A percentile compares a stretch with the other conserved stretches of the same genome.
Evolutionary conservation across 2,797 vertebrate species (phyloP).

Genomic region (Rhynchotus rufescens): DNA sequence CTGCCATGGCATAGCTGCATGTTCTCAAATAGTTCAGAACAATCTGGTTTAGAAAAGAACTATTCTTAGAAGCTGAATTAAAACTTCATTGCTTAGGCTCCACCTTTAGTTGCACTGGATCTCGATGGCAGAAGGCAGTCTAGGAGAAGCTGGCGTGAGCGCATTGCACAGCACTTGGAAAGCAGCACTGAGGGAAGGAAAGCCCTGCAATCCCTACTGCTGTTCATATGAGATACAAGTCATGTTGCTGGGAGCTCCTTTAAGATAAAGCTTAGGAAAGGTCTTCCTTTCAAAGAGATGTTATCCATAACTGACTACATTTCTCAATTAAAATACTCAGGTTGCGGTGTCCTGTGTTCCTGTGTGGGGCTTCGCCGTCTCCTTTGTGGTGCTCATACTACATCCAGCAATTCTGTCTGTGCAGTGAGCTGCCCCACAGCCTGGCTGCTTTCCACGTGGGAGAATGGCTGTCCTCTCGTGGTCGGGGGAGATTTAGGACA

Average conservation of each 20-base stretch:
- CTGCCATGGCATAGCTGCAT: neutral
- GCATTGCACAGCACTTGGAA: neutral
- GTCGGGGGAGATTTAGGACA: neutral
- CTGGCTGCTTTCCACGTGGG: neutral
- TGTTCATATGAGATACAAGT: neutral
- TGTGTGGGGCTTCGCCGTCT: neutral
- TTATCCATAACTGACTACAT: neutral
- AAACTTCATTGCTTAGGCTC: neutral
- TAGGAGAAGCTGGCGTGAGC: neutral
- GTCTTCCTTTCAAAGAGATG: neutral
- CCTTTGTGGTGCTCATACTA: neutral
- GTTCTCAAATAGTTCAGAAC: neutral
- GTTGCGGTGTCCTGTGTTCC: neutral
- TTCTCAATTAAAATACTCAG: neutral
- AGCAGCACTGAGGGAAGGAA: neutral
- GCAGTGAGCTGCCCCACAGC: neutral
- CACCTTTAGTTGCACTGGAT: neutral
- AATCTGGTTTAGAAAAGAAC: neutral
- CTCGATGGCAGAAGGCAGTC: accelerated
- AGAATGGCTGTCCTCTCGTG: neutral
- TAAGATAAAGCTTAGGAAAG: neutral
- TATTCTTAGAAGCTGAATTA: neutral
- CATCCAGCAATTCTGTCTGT: neutral
- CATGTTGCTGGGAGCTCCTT: neutral
- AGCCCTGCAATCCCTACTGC: neutral